Base-by-base conservation (phyloP, 1,140 invertebrate genomes). In the Macrobrachium rosenbergii region DNA sequence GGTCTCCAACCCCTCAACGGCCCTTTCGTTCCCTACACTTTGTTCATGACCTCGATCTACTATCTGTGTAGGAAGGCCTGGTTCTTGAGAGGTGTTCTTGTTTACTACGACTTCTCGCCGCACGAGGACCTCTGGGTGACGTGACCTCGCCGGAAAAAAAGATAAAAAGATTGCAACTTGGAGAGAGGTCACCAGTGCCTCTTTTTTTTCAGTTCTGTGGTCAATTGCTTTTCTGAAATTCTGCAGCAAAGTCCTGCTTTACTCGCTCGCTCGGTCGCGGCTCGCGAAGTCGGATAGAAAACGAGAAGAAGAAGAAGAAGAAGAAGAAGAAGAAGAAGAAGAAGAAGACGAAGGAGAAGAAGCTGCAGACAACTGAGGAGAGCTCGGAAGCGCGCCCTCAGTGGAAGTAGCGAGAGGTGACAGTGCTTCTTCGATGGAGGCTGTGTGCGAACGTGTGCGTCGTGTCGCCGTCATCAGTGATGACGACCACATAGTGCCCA, bases 391-490 rank as follows among this genome's bases (percentile, higher is more conserved):
- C 75, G 14, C 21, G 8, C 52, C 19, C 52, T 28, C 77, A 21
- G 77, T 28, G 19, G n/a, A 79, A 60, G 28, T n/a, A 69, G 23
- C 45, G 19, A 16, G 45, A 45, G 5, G 67, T 43, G 45, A 52
- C 64, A 21, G 12, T 52, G 62, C 63, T 37, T 52, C 59, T 75
- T 78, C 43, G 78, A 87, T 87, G 84, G 84, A 87, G 62, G 84
- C 84, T 6, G 84, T 87, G 84, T 73, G 63, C 59, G 84, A 87
- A 69, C 64, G 84, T 11, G 84, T 87, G 21, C 84, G 84, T 80
- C 84, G 84, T n/a, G 84, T 87, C 52, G 84, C 84, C 16, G 84
- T 87, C 45, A 87, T 87, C n/a, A 63, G 84, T 87, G 84, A 87
- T 81, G 84, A 87, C 72, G 84, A 87, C 78, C 84, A 87, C 16